Conservation (phyloP, 2,113 vertebrate genomes). For the Lipophrys pholis region DNA sequence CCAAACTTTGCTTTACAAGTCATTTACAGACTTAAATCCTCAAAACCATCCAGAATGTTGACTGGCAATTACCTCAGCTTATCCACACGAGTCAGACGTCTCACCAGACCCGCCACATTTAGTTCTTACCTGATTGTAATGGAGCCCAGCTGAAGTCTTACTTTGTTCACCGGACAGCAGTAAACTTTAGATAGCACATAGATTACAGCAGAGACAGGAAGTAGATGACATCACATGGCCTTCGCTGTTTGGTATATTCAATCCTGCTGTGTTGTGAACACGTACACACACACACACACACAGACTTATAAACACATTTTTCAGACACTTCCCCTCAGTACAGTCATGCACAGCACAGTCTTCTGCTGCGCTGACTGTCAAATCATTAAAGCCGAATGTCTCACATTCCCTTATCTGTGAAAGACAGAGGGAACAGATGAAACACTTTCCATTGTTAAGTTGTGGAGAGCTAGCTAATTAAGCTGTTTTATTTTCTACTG, state of each 20-base stretch:
- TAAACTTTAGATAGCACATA: neutral
- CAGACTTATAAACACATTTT: slow-evolving; percentile 3
- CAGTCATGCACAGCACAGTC: slow-evolving; percentile 17
- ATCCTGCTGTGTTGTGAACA: neutral
- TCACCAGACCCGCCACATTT: too few species aligned
- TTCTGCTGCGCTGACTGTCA: slow-evolving; percentile 33
- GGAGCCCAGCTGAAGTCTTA: too few species aligned
- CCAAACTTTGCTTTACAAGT: too few species aligned
- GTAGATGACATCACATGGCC: neutral
- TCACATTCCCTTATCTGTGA: slow-evolving; percentile 49
- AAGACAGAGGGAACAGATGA: slow-evolving; percentile 49
- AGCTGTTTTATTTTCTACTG: slow-evolving; percentile 37
- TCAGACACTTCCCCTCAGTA: slow-evolving; percentile 19
- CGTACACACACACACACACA: neutral
- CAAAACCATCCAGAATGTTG: too few species aligned
- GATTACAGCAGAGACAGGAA: neutral
- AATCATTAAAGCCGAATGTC: slow-evolving; percentile 31
- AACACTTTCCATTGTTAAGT: slow-evolving; percentile 26
- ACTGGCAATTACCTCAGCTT: too few species aligned
- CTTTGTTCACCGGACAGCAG: too few species aligned
- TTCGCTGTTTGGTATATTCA: slow-evolving; percentile 9
- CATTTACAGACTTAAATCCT: too few species aligned
- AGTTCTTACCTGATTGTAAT: too few species aligned
- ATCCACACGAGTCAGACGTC: too few species aligned
- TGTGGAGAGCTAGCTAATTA: slow-evolving; percentile 26